These are phyloP conservation scores for Anhinga rufa DNA, from an alignment of 2,113 vertebrate species.

Conservation along the genomic window DNA sequence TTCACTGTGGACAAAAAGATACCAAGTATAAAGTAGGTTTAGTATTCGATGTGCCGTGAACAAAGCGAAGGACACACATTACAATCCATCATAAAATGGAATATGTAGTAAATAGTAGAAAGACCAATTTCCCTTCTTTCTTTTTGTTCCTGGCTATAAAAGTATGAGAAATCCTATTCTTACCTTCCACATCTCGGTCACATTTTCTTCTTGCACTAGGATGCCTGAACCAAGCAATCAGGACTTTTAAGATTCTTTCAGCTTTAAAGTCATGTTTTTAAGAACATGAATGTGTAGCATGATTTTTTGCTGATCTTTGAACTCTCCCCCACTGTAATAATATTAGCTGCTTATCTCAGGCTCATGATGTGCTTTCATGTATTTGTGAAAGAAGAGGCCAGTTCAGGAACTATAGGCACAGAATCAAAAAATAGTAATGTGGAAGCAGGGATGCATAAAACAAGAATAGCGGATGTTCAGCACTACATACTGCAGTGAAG, in stretches of 20 bases:
- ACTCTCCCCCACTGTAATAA: not conserved
- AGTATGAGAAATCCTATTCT: not conserved
- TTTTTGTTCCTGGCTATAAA: not conserved
- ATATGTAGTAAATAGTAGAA: not conserved
- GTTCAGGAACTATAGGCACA: not conserved
- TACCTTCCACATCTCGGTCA: not conserved
- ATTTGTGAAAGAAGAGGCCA: not conserved
- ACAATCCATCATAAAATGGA: conserved; percentile 23
- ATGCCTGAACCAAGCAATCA: not conserved
- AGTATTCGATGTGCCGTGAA: not conserved
- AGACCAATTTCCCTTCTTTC: not conserved
- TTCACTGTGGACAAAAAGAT: conserved; percentile 25
- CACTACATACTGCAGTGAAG: not conserved
- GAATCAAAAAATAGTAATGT: not conserved
- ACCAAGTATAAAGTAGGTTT: not conserved
- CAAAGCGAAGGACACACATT: conserved; percentile 7
- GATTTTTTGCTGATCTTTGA: conserved; percentile 35
- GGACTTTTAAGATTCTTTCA: not conserved
- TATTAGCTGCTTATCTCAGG: not conserved
- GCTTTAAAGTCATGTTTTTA: conserved; percentile 10
- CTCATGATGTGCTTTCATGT: not conserved
- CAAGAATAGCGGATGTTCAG: not conserved
- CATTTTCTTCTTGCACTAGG: not conserved
- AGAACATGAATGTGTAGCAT: not conserved
- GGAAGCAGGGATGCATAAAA: not conserved